phyloP scores from a whole-genome alignment of 2,888 invertebrate species.

The Lasioglossum marginatum region DNA sequence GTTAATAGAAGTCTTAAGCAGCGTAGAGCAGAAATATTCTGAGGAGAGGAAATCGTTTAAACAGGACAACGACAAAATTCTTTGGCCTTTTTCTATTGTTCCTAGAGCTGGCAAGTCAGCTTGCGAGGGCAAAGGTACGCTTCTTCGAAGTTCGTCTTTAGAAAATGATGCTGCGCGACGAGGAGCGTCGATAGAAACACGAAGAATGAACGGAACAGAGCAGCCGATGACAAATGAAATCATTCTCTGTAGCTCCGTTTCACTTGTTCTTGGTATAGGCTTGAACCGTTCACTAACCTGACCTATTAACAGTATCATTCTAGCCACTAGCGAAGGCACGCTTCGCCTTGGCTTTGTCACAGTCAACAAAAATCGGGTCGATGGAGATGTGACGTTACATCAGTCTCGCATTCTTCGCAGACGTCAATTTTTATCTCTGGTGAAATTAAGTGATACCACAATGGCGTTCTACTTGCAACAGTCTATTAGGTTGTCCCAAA shows the following conservation, averaged over 20 bases:
- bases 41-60: neutral
- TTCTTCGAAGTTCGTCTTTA: neutral
- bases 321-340: neutral
- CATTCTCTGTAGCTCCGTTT: neutral
- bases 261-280: neutral
- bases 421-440: neutral
- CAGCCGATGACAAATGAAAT: neutral
- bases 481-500: no score
- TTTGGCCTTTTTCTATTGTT: neutral
- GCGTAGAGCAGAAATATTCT: neutral
- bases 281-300: neutral
- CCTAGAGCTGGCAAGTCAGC: neutral
- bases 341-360: neutral
- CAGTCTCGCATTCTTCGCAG: neutral
- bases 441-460: neutral
- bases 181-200: neutral
- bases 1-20: neutral
- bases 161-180: neutral
- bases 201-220: neutral
- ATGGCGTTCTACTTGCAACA: neutral
- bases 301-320: neutral
- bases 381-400: neutral
- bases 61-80: slow-evolving; percentile 6
- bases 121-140: neutral
- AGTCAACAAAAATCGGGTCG: neutral